Evolutionary conservation across 1,140 invertebrate genomes (phyloP).

Genomic region (Ooceraea biroi): DNA sequence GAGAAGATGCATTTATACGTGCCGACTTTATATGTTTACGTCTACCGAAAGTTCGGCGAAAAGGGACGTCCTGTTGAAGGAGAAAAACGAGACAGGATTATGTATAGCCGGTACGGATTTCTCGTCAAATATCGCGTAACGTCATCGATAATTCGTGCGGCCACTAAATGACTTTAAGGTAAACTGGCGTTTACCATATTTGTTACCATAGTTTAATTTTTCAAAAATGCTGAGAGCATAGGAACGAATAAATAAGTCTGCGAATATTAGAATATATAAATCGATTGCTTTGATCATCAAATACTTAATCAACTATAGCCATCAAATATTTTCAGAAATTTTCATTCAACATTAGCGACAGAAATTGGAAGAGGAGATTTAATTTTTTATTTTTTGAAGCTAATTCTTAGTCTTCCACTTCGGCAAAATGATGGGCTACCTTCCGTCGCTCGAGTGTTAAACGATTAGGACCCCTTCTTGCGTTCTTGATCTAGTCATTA

Average conservation of each 20-base stretch:
- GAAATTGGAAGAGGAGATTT: neutral
- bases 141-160: slow-evolving; percentile 26
- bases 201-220: neutral
- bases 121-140: neutral
- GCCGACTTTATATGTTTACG: slow-evolving; percentile 76
- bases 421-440: neutral
- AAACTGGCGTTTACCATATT: slow-evolving; percentile 6
- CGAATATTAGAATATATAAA: neutral
- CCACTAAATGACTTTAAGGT: neutral
- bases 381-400: neutral
- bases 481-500: slow-evolving; percentile 75
- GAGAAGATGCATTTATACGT: slow-evolving; percentile 75
- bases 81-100: slow-evolving; percentile 68
- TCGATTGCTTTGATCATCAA: neutral
- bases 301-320: neutral
- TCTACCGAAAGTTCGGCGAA: slow-evolving; percentile 67
- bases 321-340: neutral
- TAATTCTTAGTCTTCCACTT: neutral
- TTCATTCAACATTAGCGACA: neutral
- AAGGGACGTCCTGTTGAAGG: slow-evolving; percentile 71
- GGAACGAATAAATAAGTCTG: neutral
- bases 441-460: neutral
- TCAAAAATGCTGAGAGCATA: neutral
- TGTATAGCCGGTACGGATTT: slow-evolving; percentile 43
- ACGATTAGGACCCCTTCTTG: slow-evolving; percentile 63